Evolutionary conservation across 2,113 vertebrate species (phyloP).

Genomic region (Centrocercus urophasianus): DNA sequence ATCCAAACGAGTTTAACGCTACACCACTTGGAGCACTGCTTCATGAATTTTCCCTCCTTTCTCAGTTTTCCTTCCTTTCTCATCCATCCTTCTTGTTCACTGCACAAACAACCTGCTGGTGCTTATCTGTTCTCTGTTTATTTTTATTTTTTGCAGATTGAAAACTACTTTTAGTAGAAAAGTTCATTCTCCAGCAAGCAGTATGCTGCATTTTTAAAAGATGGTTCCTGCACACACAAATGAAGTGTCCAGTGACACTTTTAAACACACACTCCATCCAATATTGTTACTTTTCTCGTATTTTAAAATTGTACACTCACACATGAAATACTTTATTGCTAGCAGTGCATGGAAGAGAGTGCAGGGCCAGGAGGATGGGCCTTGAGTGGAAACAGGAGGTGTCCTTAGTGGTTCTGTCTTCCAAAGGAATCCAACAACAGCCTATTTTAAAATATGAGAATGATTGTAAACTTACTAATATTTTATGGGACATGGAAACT

Average conservation of each 20-base stretch:
- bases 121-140: neutral
- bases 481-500: neutral
- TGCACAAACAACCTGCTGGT: neutral
- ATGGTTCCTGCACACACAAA: neutral
- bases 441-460: neutral
- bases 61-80: neutral
- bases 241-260: neutral
- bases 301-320: neutral
- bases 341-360: neutral
- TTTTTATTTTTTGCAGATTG: neutral
- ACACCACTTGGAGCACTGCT: neutral
- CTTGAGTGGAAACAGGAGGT: neutral
- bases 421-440: neutral
- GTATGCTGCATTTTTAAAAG: neutral
- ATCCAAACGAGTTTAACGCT: neutral
- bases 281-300: neutral
- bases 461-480: neutral
- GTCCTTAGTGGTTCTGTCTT: neutral
- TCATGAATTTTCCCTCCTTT: neutral
- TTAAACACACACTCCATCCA: neutral
- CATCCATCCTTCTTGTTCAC: neutral
- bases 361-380: too few species aligned
- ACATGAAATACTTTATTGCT: neutral
- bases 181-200: neutral
- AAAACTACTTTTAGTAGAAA: neutral